phyloP scores from a whole-genome alignment of 2,888 invertebrate species.

The Euzophera pinguis region DNA sequence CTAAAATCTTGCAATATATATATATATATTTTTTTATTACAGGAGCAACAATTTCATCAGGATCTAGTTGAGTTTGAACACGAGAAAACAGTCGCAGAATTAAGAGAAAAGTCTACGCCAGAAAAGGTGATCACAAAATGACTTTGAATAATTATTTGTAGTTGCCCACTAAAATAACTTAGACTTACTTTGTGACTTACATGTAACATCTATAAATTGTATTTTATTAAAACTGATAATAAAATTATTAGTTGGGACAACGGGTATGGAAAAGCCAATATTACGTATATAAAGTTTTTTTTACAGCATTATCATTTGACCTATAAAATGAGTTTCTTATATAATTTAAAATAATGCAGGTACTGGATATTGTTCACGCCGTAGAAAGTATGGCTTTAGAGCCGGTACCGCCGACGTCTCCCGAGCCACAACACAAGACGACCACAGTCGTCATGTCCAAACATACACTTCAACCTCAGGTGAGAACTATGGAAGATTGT shows the following conservation, averaged over 20 bases:
- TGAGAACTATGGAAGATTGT: constrained; percentile 28
- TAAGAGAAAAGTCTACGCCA: constrained; percentile 89
- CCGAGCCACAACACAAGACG: constrained; percentile 87
- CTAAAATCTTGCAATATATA: background rate
- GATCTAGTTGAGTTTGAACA: constrained; percentile 88
- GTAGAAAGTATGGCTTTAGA: constrained; percentile 89
- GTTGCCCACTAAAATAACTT: too few relatives aligned
- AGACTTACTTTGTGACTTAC: too few relatives aligned
- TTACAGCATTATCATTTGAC: too few relatives aligned
- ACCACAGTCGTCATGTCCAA: constrained; percentile 97
- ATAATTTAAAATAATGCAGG: too few relatives aligned
- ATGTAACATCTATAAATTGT: too few relatives aligned
- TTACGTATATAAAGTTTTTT: too few relatives aligned
- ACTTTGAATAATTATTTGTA: background rate
- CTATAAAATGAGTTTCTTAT: too few relatives aligned
- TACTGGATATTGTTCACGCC: constrained; percentile 93
- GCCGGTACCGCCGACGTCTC: constrained; percentile 86
- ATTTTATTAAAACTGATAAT: too few relatives aligned
- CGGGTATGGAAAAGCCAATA: too few relatives aligned
- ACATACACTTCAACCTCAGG: constrained; percentile 90
- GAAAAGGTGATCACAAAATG: constrained; percentile 82
- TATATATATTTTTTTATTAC: constrained; percentile 26
- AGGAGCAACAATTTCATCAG: constrained; percentile 86
- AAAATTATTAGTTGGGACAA: too few relatives aligned
- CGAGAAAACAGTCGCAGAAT: constrained; percentile 82